Percentiles rank a stretch among this genome's conserved stretches.
These are phyloP conservation scores for Heliconius charithonia DNA, from an alignment of 2,888 invertebrate genomes.

Conservation along the genomic window DNA sequence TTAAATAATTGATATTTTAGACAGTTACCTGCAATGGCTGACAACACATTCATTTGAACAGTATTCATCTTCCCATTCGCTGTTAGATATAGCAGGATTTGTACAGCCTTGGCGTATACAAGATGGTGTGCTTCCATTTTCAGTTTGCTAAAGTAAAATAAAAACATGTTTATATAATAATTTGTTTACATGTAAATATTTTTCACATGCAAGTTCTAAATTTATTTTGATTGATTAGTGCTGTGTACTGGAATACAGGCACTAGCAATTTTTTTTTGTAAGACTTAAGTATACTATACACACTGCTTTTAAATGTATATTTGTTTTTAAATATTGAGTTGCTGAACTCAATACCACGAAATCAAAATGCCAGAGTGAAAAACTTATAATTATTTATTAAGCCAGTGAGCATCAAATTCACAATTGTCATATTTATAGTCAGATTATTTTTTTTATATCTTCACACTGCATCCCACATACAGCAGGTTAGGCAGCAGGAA, in stretches of 20 bases:
- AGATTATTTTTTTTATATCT: too few species aligned
- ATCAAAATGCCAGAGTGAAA: too few species aligned
- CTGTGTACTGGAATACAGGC: background rate
- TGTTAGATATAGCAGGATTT: conserved; percentile 94
- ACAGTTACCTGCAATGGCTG: conserved; percentile 92
- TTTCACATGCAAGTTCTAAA: background rate
- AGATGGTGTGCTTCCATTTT: conserved; percentile 78
- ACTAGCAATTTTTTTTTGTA: background rate
- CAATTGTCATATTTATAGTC: too few species aligned
- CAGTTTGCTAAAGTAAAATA: conserved; percentile 67
- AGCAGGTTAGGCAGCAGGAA: too few species aligned
- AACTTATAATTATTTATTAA: too few species aligned
- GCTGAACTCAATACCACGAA: too few species aligned
- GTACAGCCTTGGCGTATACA: conserved; percentile 96
- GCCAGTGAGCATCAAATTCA: too few species aligned
- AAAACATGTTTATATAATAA: background rate
- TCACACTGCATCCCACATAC: too few species aligned
- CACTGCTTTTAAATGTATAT: too few species aligned
- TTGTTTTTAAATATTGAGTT: too few species aligned
- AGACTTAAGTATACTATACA: too few species aligned
- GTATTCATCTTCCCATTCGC: conserved; percentile 98
- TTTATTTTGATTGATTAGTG: background rate
- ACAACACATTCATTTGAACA: conserved; percentile 99
- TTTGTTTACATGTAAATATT: background rate
- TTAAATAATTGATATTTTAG: conserved; percentile 13